These are phyloP conservation scores for Plemyria rubiginata DNA, from an alignment of 2,888 invertebrate genomes.

Conservation along the genomic window DNA sequence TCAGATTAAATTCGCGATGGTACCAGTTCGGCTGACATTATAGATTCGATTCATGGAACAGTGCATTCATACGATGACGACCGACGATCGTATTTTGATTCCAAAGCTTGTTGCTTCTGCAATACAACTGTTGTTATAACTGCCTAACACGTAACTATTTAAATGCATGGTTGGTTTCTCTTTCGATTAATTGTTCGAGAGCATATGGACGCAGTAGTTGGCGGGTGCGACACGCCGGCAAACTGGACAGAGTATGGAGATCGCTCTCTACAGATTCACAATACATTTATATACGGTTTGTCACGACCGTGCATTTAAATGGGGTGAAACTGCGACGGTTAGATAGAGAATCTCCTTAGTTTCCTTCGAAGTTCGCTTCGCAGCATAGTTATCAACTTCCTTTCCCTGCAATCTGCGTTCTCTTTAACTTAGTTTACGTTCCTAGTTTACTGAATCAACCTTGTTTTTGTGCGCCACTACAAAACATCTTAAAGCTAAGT, in stretches of 20 bases:
- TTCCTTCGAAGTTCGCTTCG: constrained; percentile 18
- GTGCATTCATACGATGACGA: no score
- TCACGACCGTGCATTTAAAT: constrained; percentile 53
- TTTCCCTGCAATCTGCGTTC: constrained; percentile 18
- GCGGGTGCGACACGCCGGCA: constrained; percentile 47
- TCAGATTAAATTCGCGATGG: constrained; percentile 17
- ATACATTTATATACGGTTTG: constrained; percentile 40
- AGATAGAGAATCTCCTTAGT: constrained; percentile 10
- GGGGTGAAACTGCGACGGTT: constrained; percentile 13
- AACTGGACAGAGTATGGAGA: constrained; percentile 22
- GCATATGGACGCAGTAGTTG: constrained; percentile 51
- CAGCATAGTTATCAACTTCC: constrained; percentile 45
- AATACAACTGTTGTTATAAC: constrained; percentile 29
- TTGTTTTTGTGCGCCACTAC: neutral
- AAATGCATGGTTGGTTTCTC: constrained; percentile 55
- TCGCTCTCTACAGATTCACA: constrained; percentile 45
- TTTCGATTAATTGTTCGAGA: constrained; percentile 55
- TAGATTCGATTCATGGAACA: constrained; percentile 29
- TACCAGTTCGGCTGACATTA: constrained; percentile 17
- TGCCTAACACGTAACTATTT: constrained; percentile 42
- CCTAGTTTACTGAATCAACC: neutral
- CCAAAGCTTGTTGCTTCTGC: constrained; percentile 30
- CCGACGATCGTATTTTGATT: constrained; percentile 31
- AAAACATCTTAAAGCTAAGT: no score
- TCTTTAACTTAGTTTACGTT: constrained; percentile 10